Base-by-base conservation (phyloP, 2,888 invertebrate genomes). In the Bellardia pandia region DNA sequence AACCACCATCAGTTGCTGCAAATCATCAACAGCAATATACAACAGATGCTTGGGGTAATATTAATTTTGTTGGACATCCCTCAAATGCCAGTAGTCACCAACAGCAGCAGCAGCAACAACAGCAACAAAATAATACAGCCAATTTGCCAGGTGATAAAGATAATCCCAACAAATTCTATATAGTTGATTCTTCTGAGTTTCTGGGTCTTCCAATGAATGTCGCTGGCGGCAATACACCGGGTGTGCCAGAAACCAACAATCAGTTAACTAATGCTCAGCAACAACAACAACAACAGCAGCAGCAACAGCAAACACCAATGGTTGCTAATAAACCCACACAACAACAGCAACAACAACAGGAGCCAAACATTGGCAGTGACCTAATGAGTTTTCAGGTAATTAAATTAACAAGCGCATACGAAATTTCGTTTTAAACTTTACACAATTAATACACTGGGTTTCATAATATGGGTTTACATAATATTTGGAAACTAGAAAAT, bases 141-240 rank as follows among this genome's bases (percentile, higher is more conserved):
- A 88, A 86, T 72, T 82, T 86, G 58, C 77, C 88, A 58, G 76
- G 86, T 64, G 86, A 84, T 8, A 93, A 93, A 89, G 92, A 93
- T 84, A 92, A 92, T 81, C 90, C 90, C 80, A 91, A 90, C 85
- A 93, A 93, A 89, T 93, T 92, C 80, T 93, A 93, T 76, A 92
- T 93, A 83, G 93, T 93, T 33, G 93, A 93, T 89, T 92, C 93
- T 71, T 90, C 92, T 79, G 93, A 93, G 88, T 93, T 93, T 90
- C 91, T 93, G 85, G 93, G 93, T 89, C 93, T 93, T 91, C 93
- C 93, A 90, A 91, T 93, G 91, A 92, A 92, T 88, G 93, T 93
- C 42, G 89, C 90, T 79, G 90, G 89, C 80, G 89, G 89, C 88
- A 83, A 86, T 86, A 86, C 88, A 45, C 58, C 87, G 45, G 84